Base-by-base conservation (phyloP, 2,888 invertebrate species). In the Deilephila elpenor region DNA sequence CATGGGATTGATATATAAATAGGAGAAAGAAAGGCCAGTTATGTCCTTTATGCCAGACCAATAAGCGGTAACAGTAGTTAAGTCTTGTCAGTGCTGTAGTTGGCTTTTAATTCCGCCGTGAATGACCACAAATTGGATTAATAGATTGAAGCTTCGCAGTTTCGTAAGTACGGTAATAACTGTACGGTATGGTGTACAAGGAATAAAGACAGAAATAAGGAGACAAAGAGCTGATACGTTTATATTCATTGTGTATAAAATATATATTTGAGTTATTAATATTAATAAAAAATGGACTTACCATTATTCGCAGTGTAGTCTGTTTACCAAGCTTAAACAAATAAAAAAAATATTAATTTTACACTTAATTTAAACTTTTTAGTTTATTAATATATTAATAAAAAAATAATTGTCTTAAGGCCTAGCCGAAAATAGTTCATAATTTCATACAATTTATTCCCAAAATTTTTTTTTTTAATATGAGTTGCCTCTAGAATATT, bases 71-170 rank as follows among this genome's bases (percentile, higher is more conserved):
- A 61, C 19, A 34, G 34, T 19, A 17, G 32, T n/a, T 61, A 61
- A 61, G 61, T 19, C 61, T 19, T 61, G 32, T 61, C 61, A 61
- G 61, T 61, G 32, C 34, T 61, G 34, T 61, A 61, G 29, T 11
- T 25, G 34, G 34, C 19, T 32, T 61, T 19, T 19, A 61, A 61
- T 19, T 32, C 29, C 19, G 19, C 19, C 61, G 34, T 61, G 34
- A 32, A 19, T 32, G 34, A 7, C 19, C 25, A 59, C 19, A 19
- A 34, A 62, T 34, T 17, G n/a, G 62, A 37, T 34, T 62, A 37
- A 37, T 34, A 20, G 32, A 59, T 25, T 59, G 59, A 32, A 60
- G 62, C n/a, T 37, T 34, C n/a, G 11, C 20, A 20, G 7, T 19
- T 8, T 7, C 3, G 37, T n/a, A 29, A 60, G 17, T 25, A n/a